Evolutionary conservation across 2,113 vertebrate genomes (phyloP), one percentile per base, ranked within the genome.

Genomic region (Eulemur macaco): DNA sequence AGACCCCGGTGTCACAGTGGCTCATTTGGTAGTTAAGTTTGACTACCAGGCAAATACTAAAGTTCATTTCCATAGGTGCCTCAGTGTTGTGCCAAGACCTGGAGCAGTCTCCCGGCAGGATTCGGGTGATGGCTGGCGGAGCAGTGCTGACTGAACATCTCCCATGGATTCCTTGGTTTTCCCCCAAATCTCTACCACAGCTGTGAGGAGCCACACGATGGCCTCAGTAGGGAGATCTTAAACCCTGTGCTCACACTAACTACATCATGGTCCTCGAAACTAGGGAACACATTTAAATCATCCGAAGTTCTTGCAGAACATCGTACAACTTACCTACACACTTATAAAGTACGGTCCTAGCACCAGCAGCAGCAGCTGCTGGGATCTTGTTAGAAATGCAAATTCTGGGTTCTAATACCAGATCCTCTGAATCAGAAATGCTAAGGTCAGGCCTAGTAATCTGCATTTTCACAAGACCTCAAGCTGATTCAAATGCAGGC

Each of bases 51-150:
- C 29, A 50, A 73, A 69, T 69, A 80, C 58, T 56, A 23, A 56
- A 86, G 34, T 47, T 86, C 42, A 80, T 86, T 93, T 94, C 73
- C 1, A 1, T 34, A 93, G 90, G 60, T 86, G 31, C 29, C 52
- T n/a, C 66, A n/a, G 52, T 45, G n/a, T 74, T 91, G 69, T 11
- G 37, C 81, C 81, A 89, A 87, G n/a, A 94, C n/a, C 73, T 66
- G 20, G 58, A 92, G 85, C 31, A 86, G 76, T 83, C 20, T 96
- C 89, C 84, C 96, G 93, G 91, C 94, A 96, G 69, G 74, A 68
- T 73, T 54, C 68, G 68, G 71, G 73, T 39, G 93, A 85, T 97
- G 95, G 66, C 21, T 97, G 25, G 92, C 50, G 78, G 94, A 96
- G 85, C 54, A 91, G 95, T 25, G 23, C 83, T 90, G 68, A 52